These are phyloP conservation scores for Bubo bubo DNA, from an alignment of 2,113 vertebrate species.

Conservation along the genomic window DNA sequence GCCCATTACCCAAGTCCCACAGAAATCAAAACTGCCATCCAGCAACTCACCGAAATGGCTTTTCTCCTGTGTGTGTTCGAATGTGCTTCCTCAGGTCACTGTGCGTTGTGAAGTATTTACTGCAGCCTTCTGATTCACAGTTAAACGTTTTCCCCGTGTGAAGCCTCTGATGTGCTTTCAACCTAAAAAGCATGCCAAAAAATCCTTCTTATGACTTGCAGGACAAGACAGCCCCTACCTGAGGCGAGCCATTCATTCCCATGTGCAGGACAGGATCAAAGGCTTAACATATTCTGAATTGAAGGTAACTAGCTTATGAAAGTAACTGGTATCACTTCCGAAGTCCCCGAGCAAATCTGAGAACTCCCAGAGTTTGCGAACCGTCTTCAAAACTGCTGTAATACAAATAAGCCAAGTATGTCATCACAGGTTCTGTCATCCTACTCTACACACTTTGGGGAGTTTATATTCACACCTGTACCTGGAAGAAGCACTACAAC, in stretches of 20 bases:
- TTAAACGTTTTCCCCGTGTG: conserved; percentile 99
- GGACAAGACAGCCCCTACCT: neutral
- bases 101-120: conserved; percentile 99
- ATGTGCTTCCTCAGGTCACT: conserved; percentile 99
- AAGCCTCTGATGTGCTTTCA: conserved; percentile 98
- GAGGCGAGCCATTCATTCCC: neutral
- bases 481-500: neutral
- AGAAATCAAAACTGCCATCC: neutral
- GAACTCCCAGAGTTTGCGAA: neutral
- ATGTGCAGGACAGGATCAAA: neutral
- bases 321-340: neutral
- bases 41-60: conserved; percentile 89
- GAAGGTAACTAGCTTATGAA: neutral
- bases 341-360: neutral
- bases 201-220: neutral
- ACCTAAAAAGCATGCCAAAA: conserved; percentile 75
- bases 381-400: neutral
- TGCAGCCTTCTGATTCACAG: conserved; percentile 99
- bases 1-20: neutral
- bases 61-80: conserved; percentile 97
- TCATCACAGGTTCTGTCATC: neutral
- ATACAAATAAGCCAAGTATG: neutral
- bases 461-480: neutral
- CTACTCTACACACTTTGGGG: neutral
- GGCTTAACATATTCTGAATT: neutral